phyloP scores from a whole-genome alignment of 2,113 vertebrate species.

The Bos taurus region DNA sequence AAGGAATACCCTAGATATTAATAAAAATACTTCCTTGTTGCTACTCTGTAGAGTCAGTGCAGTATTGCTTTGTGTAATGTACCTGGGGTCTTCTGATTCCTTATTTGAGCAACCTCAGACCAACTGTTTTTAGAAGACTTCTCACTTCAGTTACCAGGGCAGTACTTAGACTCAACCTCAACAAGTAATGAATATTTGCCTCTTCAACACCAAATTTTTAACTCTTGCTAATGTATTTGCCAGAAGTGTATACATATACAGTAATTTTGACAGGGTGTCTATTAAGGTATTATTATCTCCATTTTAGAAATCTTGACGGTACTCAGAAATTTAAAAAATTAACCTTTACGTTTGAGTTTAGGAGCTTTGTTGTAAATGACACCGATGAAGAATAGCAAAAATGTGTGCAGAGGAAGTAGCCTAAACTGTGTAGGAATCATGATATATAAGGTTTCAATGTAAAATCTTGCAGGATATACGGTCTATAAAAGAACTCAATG shows the following conservation, averaged over 20 bases:
- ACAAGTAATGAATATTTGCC: neutral
- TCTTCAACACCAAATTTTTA: neutral
- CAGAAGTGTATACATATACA: neutral
- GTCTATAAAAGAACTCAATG: neutral
- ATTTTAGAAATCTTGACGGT: neutral
- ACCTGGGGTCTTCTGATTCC: neutral
- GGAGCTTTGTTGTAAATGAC: neutral
- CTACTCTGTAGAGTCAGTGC: neutral
- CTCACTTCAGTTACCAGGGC: neutral
- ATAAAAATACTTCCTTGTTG: neutral
- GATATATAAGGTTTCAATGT: neutral
- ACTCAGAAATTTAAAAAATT: neutral
- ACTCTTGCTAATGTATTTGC: neutral
- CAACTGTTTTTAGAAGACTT: neutral
- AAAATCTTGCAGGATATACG: neutral
- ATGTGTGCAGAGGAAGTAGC: neutral
- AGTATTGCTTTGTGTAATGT: neutral
- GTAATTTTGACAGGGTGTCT: neutral
- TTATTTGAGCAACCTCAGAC: neutral
- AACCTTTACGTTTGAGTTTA: neutral
- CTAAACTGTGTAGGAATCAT: neutral
- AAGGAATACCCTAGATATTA: neutral
- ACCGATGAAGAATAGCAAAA: neutral
- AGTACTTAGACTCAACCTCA: neutral
- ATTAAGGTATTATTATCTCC: neutral